Evolutionary conservation across 2,888 invertebrate species (phyloP).

Genomic region (Dryocosmus kuriphilus): DNA sequence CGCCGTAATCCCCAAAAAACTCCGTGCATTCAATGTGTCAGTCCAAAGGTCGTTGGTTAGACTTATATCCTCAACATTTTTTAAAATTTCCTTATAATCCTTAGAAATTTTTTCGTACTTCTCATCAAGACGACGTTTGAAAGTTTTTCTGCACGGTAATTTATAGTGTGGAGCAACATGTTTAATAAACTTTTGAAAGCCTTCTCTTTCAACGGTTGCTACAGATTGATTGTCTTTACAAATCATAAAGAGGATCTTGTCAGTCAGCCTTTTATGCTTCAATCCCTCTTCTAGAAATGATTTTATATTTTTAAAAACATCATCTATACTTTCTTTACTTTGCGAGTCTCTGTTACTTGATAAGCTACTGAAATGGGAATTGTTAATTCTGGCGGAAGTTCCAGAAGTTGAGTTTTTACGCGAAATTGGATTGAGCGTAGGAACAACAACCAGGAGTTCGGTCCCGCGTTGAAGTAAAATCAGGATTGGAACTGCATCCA

Average conservation of each 20-base stretch:
- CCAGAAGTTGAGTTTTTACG: too few relatives aligned
- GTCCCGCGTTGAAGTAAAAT: too few relatives aligned
- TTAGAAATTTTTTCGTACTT: slow-evolving; percentile 38
- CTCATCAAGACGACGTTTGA: slow-evolving; percentile 42
- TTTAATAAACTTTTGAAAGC: slow-evolving; percentile 47
- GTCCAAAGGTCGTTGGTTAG: slow-evolving; percentile 56
- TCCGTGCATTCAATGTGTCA: slow-evolving; percentile 46
- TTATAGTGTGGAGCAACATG: slow-evolving; percentile 41
- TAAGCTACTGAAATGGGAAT: too few relatives aligned
- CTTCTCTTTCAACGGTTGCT: slow-evolving; percentile 47
- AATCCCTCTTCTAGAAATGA: not conserved
- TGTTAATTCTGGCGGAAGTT: too few relatives aligned
- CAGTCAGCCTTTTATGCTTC: slow-evolving; percentile 42
- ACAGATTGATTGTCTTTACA: slow-evolving; percentile 48
- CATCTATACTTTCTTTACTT: too few relatives aligned
- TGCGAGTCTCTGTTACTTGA: too few relatives aligned
- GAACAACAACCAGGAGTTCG: too few relatives aligned
- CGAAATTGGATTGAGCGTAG: too few relatives aligned
- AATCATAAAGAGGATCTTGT: slow-evolving; percentile 47
- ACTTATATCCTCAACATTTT: slow-evolving; percentile 38
- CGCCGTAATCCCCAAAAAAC: slow-evolving; percentile 43
- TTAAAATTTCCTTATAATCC: slow-evolving; percentile 42
- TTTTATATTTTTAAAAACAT: too few relatives aligned
- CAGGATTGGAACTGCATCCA: too few relatives aligned
- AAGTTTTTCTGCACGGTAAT: slow-evolving; percentile 44